phyloP scores from a whole-genome alignment of 2,113 vertebrate species.

The Rhynchomys soricoides region DNA sequence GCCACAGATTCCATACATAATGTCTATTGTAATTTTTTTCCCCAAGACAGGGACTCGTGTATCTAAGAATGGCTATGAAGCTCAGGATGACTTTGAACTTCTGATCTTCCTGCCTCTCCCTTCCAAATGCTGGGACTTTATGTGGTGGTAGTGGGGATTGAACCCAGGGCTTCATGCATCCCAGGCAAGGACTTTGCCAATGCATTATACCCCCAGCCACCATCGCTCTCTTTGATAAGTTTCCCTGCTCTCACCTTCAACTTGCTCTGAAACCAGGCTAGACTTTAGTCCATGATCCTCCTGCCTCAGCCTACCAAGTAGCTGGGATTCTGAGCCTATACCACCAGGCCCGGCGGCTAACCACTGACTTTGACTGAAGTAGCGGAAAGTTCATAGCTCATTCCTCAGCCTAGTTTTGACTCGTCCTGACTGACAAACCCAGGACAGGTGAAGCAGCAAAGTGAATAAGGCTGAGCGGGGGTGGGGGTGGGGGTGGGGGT shows the following conservation, averaged over 20 bases:
- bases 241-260: background rate
- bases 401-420: background rate
- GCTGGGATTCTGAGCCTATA: background rate
- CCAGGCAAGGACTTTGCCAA: background rate
- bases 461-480: background rate
- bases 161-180: background rate
- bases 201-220: background rate
- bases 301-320: background rate
- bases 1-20: background rate
- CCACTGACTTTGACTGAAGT: background rate
- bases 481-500: background rate
- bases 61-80: background rate
- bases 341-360: background rate
- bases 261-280: background rate
- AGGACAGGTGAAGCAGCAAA: background rate
- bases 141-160: background rate
- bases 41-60: background rate
- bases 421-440: accelerated
- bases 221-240: background rate
- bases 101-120: background rate
- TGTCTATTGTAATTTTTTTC: background rate
- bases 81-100: background rate
- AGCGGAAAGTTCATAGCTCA: background rate
- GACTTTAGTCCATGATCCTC: background rate
- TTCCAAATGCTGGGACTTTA: background rate